phyloP scores from a whole-genome alignment of 2,113 vertebrate genomes.

The Rattus rattus region DNA sequence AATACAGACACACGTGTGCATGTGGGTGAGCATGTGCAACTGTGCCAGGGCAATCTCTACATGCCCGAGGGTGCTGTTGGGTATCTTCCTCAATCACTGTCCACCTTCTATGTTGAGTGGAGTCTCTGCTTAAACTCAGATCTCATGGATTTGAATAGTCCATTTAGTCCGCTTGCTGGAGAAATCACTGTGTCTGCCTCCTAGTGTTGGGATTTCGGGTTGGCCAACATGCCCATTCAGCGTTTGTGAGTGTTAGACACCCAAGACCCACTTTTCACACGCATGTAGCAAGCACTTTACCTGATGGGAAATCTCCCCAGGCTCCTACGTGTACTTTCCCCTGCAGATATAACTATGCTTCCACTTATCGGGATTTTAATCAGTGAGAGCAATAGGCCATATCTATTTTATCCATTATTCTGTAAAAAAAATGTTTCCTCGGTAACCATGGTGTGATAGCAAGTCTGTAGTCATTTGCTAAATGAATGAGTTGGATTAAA shows the following conservation, averaged over 20 bases:
- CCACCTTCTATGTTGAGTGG: neutral
- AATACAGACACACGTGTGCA: neutral
- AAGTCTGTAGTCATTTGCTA: neutral
- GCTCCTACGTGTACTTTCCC: neutral
- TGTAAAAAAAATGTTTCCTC: neutral
- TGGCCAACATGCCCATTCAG: neutral
- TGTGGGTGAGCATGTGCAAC: neutral
- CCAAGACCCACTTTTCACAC: neutral
- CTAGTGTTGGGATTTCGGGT: neutral
- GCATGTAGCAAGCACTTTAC: neutral
- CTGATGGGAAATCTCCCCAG: neutral
- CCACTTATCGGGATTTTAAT: neutral
- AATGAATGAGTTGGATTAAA: neutral
- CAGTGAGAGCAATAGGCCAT: neutral
- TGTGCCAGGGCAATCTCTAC: neutral
- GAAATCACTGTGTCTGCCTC: neutral
- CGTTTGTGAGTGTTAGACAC: neutral
- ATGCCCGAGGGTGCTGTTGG: neutral
- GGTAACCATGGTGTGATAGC: neutral
- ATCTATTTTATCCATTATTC: neutral
- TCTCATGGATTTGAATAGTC: neutral
- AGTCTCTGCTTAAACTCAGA: neutral
- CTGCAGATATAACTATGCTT: neutral
- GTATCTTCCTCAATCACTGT: neutral
- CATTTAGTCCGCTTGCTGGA: neutral